These are phyloP conservation scores for Hippopotamus amphibius DNA, from an alignment of 2,113 vertebrate genomes.

Conservation along the genomic window DNA sequence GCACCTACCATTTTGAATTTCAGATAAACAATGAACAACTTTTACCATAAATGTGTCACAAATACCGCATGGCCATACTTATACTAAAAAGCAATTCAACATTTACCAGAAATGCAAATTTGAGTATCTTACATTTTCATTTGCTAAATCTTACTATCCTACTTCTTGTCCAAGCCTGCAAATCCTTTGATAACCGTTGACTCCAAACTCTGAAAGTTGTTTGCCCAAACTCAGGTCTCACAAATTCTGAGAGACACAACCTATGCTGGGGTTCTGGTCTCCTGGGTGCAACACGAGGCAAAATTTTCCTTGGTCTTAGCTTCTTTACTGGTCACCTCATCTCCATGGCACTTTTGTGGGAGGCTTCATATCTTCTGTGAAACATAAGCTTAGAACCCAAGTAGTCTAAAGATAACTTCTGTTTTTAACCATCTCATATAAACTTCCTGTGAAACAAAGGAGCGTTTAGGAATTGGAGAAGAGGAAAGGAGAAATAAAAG, in stretches of 20 bases:
- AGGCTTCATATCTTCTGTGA: slow-evolving; percentile 8
- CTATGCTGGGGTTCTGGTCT: not conserved
- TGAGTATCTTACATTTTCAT: not conserved
- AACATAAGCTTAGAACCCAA: not conserved
- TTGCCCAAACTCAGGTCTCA: not conserved
- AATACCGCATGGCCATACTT: not conserved
- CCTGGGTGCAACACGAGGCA: not conserved
- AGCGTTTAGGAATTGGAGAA: not conserved
- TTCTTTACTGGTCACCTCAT: not conserved
- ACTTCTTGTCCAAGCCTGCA: not conserved
- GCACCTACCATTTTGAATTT: not conserved
- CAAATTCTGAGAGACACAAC: not conserved
- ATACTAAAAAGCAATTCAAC: not conserved
- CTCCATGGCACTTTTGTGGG: not conserved
- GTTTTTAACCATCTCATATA: not conserved
- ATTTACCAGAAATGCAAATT: slow-evolving; percentile 26
- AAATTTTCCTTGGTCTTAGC: not conserved
- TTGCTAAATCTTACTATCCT: not conserved
- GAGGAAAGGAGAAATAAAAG: slow-evolving; percentile 45
- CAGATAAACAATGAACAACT: not conserved
- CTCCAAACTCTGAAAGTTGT: not conserved
- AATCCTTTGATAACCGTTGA: not conserved
- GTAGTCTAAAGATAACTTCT: not conserved
- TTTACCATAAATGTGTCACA: not conserved
- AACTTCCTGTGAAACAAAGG: not conserved